Percentiles rank a stretch among this genome's conserved stretches.
These are phyloP conservation scores for Zoanthus gigantus DNA, from an alignment of 92 coral and sea anemone genomes.

Conservation along the genomic window DNA sequence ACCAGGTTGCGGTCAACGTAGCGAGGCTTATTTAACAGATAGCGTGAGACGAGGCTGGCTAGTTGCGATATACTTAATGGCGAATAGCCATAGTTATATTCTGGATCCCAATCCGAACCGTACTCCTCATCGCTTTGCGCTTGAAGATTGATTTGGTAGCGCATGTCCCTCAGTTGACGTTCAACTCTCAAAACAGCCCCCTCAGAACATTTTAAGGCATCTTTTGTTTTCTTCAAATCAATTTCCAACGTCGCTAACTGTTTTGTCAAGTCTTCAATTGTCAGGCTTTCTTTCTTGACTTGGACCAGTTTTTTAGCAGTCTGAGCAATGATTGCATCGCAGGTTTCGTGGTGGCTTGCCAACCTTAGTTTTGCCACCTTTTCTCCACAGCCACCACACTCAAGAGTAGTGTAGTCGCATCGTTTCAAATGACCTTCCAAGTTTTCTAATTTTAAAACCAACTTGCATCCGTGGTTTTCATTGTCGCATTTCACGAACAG, in stretches of 20 bases:
- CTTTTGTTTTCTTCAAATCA: slow-evolving; percentile 81
- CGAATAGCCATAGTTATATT: slow-evolving; percentile 93
- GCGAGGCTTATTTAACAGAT: slow-evolving; percentile 78
- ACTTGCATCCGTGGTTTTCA: slow-evolving; percentile 80
- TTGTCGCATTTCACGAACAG: slow-evolving; percentile 84
- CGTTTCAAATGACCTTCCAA: slow-evolving; percentile 70
- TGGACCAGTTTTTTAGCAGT: slow-evolving; percentile 57
- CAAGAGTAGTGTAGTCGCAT: slow-evolving; percentile 73
- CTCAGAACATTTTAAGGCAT: slow-evolving; percentile 79
- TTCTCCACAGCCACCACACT: slow-evolving; percentile 79
- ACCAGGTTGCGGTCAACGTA: slow-evolving; percentile 82
- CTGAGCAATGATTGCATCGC: slow-evolving; percentile 57
- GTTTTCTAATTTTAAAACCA: slow-evolving; percentile 80
- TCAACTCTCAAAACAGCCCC: slow-evolving; percentile 82
- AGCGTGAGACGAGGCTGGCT: slow-evolving; percentile 81
- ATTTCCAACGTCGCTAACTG: slow-evolving; percentile 77
- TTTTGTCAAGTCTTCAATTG: slow-evolving; percentile 69
- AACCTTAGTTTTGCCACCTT: slow-evolving; percentile 65
- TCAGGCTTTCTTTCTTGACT: slow-evolving; percentile 18
- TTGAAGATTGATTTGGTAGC: slow-evolving; percentile 60
- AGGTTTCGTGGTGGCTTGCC: slow-evolving; percentile 75
- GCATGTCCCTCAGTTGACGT: slow-evolving; percentile 76
- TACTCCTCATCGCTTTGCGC: slow-evolving; percentile 70
- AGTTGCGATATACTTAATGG: slow-evolving; percentile 88
- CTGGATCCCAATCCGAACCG: slow-evolving; percentile 92